phyloP scores from a whole-genome alignment of 1,140 invertebrate genomes.

The Cotesia vestalis region DNA sequence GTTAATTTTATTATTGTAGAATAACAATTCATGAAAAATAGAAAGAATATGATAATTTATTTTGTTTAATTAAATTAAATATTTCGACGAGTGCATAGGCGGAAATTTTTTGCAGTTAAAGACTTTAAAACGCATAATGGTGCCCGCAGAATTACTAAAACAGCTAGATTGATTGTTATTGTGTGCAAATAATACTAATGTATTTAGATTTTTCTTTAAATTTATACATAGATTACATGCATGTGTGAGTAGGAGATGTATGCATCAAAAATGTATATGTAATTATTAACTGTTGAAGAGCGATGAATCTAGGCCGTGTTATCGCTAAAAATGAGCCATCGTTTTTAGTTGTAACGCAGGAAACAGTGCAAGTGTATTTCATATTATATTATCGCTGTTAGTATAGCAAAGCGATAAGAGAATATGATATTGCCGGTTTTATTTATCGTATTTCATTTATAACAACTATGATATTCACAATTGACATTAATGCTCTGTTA shows the following conservation, averaged over 20 bases:
- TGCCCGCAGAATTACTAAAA: conserved; percentile 20
- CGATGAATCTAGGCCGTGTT: conserved; percentile 37
- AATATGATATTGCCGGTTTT: neutral
- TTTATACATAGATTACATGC: too few species aligned
- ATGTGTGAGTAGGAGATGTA: neutral
- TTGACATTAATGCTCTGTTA: too few species aligned
- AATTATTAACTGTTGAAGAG: too few species aligned
- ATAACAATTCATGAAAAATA: too few species aligned
- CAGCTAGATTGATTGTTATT: neutral
- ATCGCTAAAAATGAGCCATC: conserved; percentile 31
- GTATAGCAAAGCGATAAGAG: conserved; percentile 10
- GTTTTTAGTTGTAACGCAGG: conserved; percentile 37
- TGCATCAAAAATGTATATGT: neutral
- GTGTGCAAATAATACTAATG: conserved; percentile 9
- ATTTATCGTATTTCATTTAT: conserved; percentile 13
- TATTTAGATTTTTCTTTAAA: neutral
- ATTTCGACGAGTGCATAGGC: neutral
- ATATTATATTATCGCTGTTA: conserved; percentile 25
- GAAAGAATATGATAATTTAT: neutral
- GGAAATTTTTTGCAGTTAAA: conserved; percentile 8
- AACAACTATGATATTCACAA: too few species aligned
- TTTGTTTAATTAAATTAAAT: neutral
- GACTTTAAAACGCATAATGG: conserved; percentile 19
- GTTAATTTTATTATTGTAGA: too few species aligned
- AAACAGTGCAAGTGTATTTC: conserved; percentile 36